Evolutionary conservation across 2,888 invertebrate species (phyloP), one percentile per base, ranked within the genome.

Genomic region (Drymonia ruficornis): DNA sequence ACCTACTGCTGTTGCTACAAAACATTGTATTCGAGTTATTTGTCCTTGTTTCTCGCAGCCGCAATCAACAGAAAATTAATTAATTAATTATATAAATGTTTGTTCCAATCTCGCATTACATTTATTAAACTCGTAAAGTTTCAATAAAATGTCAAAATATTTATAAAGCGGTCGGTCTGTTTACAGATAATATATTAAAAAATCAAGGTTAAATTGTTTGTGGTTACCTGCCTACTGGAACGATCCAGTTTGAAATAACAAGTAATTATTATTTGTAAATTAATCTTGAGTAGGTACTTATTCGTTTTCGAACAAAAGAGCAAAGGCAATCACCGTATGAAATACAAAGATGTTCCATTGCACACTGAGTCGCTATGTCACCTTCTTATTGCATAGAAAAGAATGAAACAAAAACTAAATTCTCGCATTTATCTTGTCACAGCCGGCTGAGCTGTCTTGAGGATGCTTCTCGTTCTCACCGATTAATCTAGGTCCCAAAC

Each of bases 111-210:
- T 34, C 49, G 15, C 43, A 49, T 52, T 50, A 28, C 49, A 40
- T 19, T 34, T 52, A 36, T 36, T 59, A 53, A 53, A 49, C 42
- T 63, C 51, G 51, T 62, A 59, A 61, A 64, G 45, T 51, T 59
- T 48, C 15, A 56, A 53, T 49, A 64, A 63, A 70, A 62, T 66
- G 64, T 59, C 65, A 49, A 60, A 59, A 70, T 68, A 67, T 53
- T 57, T 62, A 44, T 43, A 45, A 28, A 45, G 8, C 28, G 12
- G 28, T 28, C 45, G 45, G 15, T 23, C 23, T 28, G 45, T 45
- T 45, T 45, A 45, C 28, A 15, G 43, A 19, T 28, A 16, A 38
- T n/a, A 38, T 15, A 45, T 28, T 45, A 28, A 45, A n/a, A 28
- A 45, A 45, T 45, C 45, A 45, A 45, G 45, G 45, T 28, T 23